Evolutionary conservation across 2,888 invertebrate genomes (phyloP).

Genomic region (Caenorhabditis virilis): DNA sequence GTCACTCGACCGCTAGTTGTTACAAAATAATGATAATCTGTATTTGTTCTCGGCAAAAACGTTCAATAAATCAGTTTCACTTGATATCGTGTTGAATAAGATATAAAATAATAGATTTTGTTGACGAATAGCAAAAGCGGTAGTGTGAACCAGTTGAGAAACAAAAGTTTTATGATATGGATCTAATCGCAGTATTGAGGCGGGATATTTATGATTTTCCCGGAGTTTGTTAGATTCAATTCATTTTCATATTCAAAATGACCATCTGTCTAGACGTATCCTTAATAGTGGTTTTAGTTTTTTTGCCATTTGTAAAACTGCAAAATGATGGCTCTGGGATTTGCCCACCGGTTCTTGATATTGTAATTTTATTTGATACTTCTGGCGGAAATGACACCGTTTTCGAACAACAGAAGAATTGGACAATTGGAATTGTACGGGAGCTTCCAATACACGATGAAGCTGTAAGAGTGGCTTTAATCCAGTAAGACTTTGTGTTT

Average conservation of each 20-base stretch:
- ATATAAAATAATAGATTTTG: too few relatives aligned
- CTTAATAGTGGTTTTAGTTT: background rate
- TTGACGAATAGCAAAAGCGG: too few relatives aligned
- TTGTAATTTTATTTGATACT: slow-evolving; percentile 66
- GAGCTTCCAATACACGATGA: slow-evolving; percentile 57
- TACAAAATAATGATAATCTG: slow-evolving; percentile 46
- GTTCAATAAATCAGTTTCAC: too few relatives aligned
- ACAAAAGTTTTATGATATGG: background rate
- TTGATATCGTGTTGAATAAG: too few relatives aligned
- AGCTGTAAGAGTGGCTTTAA: slow-evolving; percentile 68
- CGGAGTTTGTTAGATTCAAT: background rate
- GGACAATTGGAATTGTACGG: slow-evolving; percentile 39
- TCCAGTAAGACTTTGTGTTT: slow-evolving; percentile 53
- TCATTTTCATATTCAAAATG: slow-evolving; percentile 1
- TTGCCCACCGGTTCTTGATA: slow-evolving; percentile 63
- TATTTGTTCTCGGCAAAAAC: too few relatives aligned
- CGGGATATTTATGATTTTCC: too few relatives aligned
- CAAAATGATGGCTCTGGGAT: slow-evolving; percentile 23
- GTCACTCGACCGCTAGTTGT: slow-evolving; percentile 42
- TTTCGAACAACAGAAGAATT: slow-evolving; percentile 50
- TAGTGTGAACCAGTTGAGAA: background rate
- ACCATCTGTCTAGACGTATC: background rate
- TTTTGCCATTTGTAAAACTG: background rate
- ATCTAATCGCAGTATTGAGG: background rate
- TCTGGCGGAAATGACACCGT: slow-evolving; percentile 60